phyloP scores from a whole-genome alignment of 2,888 invertebrate genomes.

The Siphlonurus alternatus region DNA sequence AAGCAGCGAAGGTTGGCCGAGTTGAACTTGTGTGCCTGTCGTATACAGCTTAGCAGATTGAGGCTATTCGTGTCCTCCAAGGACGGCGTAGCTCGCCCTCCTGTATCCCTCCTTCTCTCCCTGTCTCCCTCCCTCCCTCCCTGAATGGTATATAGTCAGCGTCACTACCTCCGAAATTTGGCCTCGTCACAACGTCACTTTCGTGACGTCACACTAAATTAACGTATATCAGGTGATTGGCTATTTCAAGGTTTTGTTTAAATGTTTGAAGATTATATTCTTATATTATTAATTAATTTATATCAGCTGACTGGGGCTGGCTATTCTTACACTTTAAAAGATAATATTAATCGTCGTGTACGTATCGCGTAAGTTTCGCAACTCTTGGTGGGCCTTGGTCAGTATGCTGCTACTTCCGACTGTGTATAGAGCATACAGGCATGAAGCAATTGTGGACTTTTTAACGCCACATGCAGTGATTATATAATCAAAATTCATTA shows the following conservation, averaged over 20 bases:
- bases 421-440: too few species aligned
- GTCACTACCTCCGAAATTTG: neutral
- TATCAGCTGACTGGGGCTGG: neutral
- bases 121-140: neutral
- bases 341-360: too few species aligned
- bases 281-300: neutral
- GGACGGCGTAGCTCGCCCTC: neutral
- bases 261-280: neutral
- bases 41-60: neutral
- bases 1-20: too few species aligned
- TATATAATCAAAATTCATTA: too few species aligned
- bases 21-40: too few species aligned
- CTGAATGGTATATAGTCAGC: neutral
- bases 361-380: too few species aligned
- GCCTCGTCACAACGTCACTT: neutral
- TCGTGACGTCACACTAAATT: neutral
- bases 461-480: too few species aligned
- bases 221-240: neutral
- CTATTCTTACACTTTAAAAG: too few species aligned
- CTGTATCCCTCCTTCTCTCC: neutral
- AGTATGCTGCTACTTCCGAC: too few species aligned
- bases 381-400: too few species aligned
- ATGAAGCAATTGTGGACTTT: too few species aligned
- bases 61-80: neutral
- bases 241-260: neutral